Conservation (phyloP, 2,888 invertebrate species). For the Eutolmus rufibarbis region DNA sequence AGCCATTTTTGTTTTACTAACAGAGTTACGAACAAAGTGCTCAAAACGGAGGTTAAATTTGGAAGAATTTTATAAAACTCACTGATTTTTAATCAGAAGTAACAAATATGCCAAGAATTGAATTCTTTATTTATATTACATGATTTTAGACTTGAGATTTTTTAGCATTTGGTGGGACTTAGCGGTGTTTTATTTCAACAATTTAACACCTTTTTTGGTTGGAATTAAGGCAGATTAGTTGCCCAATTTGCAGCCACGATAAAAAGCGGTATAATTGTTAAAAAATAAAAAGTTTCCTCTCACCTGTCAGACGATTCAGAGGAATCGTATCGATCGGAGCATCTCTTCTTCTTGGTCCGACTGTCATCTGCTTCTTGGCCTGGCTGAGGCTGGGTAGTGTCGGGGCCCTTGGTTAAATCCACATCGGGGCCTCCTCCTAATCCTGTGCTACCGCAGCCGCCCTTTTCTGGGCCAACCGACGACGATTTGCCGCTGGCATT, state of each 20-base stretch:
- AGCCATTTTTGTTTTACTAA: no score
- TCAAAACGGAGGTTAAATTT: no score
- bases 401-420: slow-evolving; percentile 51
- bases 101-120: no score
- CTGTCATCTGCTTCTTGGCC: slow-evolving; percentile 65
- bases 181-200: neutral
- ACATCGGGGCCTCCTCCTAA: neutral
- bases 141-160: no score
- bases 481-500: neutral
- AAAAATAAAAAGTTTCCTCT: slow-evolving; percentile 53
- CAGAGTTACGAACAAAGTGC: no score
- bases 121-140: no score
- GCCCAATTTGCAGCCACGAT: neutral
- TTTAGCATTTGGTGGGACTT: neutral
- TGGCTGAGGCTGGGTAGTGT: slow-evolving; percentile 50
- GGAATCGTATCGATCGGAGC: slow-evolving; percentile 91
- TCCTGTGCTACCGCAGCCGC: slow-evolving; percentile 9
- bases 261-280: neutral
- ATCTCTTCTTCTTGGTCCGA: slow-evolving; percentile 82
- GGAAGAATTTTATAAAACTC: no score
- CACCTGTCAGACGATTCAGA: slow-evolving; percentile 94
- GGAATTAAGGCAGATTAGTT: neutral
- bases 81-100: no score
- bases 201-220: neutral
- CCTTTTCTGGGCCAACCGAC: slow-evolving; percentile 24